Base-by-base conservation (phyloP, 2,888 invertebrate species). In the Latheticus oryzae region DNA sequence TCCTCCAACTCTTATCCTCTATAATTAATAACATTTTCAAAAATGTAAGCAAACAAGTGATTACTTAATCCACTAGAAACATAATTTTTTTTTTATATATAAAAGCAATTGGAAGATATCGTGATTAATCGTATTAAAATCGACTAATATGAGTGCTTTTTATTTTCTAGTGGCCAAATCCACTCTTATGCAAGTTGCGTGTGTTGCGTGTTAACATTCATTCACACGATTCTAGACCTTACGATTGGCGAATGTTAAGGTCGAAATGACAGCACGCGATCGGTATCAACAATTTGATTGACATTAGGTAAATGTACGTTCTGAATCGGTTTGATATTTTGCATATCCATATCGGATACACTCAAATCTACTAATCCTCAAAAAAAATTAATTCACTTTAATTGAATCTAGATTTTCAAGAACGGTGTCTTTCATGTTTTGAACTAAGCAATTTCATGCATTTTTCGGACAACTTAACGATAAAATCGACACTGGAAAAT, bases 101-200 rank as follows among this genome's bases (percentile, higher is more conserved):
- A n/a, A n/a, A n/a, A n/a, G n/a, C 58, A 48, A 47, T 56, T 48
- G 59, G 59, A 57, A 54, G 59, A 63, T 67, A 63, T 63, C 65
- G 67, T 62, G 66, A 68, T 71, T 68, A 66, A 68, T 71, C 64
- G 63, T 54, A 66, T 67, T 65, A 65, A 67, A 67, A 61, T 63
- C 51, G 61, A 48, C 54, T 56, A 47, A 58, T 64, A 66, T 65
- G 61, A 69, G 66, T 67, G 64, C 59, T 61, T 64, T 67, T 61
- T 61, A 60, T 55, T 61, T 62, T 62, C 54, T 62, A 68, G 67
- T 69, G 71, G 70, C 65, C 67, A 62, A 70, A 67, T 65, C 69
- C 69, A 67, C 66, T 72, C 63, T 76, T 75, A 75, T 76, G 76
- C 76, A 75, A 74, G 74, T 75, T 76, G 76, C 76, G 76, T 77